Evolutionary conservation across 1,140 invertebrate species (phyloP).

Genomic region (Drosophila obscura): DNA sequence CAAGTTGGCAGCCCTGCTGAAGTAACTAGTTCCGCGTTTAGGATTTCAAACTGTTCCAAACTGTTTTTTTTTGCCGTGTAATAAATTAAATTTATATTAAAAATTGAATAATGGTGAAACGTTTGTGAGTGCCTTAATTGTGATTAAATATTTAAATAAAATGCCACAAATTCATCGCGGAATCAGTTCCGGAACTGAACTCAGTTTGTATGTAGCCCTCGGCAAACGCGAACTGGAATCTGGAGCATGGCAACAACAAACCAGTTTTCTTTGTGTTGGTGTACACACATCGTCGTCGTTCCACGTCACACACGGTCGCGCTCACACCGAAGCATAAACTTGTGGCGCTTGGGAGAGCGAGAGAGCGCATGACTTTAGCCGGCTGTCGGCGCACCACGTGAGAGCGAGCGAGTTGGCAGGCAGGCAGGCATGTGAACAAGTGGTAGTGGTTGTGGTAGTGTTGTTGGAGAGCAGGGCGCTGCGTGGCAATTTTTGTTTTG

Average conservation of each 20-base stretch:
- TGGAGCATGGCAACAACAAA: background rate
- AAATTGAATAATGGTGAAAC: too few species aligned
- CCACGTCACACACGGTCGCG: constrained; percentile 8
- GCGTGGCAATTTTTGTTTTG: constrained; percentile 58
- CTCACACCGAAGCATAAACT: constrained; percentile 45
- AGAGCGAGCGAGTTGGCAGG: constrained; percentile 40
- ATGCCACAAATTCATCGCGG: background rate
- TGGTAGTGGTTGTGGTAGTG: constrained; percentile 35
- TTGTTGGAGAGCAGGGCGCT: constrained; percentile 54
- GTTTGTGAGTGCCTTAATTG: too few species aligned
- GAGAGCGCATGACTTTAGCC: constrained; percentile 51
- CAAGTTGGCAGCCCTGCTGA: too few species aligned
- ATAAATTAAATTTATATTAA: too few species aligned
- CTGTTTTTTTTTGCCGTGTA: too few species aligned
- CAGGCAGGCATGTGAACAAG: constrained; percentile 53
- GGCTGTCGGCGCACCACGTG: constrained; percentile 25
- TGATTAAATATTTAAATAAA: too few species aligned
- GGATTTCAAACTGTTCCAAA: too few species aligned
- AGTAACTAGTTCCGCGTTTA: too few species aligned
- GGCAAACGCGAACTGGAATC: too few species aligned
- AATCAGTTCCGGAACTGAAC: constrained; percentile 1
- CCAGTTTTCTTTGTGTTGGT: background rate
- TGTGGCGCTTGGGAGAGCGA: constrained; percentile 60
- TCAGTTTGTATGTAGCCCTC: too few species aligned
- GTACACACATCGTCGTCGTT: constrained; percentile 1